A percentile compares a stretch with the other conserved stretches of the same genome.
Evolutionary conservation across 37 sponge, comb jelly and placozoan species (phyloP).

Genomic region (Aphrocallistes beatrix): DNA sequence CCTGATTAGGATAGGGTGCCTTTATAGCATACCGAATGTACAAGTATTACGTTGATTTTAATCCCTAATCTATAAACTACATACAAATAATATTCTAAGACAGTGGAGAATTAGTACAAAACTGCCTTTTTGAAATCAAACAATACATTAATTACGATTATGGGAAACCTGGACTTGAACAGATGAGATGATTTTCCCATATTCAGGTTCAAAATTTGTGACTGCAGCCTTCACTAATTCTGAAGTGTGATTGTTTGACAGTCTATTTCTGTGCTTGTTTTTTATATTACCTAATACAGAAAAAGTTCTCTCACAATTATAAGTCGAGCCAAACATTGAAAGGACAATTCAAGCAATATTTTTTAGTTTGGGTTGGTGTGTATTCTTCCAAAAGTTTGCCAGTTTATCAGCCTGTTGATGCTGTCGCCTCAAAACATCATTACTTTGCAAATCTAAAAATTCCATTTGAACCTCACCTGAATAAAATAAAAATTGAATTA

Average conservation of each 20-base stretch:
- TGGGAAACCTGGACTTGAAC: neutral
- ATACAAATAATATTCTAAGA: neutral
- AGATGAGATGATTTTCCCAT: neutral
- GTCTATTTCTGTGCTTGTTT: neutral
- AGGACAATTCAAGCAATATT: neutral
- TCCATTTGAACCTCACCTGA: neutral
- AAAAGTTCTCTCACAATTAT: neutral
- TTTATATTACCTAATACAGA: neutral
- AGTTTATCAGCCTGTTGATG: neutral
- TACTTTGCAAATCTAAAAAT: neutral
- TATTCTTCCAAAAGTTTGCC: neutral
- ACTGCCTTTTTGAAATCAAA: neutral
- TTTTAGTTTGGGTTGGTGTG: neutral
- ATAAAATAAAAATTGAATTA: neutral
- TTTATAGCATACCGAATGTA: neutral
- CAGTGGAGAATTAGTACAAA: neutral
- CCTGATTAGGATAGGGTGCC: neutral
- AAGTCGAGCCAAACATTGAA: slow-evolving; percentile 13
- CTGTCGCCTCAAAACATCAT: neutral
- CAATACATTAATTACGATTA: neutral
- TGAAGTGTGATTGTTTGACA: neutral
- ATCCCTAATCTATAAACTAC: neutral
- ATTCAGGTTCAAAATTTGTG: neutral
- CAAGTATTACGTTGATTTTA: neutral
- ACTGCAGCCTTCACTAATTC: slow-evolving; percentile 5